These are phyloP conservation scores for Hydrophis major DNA, from an alignment of 2,797 vertebrate genomes.

Conservation along the genomic window DNA sequence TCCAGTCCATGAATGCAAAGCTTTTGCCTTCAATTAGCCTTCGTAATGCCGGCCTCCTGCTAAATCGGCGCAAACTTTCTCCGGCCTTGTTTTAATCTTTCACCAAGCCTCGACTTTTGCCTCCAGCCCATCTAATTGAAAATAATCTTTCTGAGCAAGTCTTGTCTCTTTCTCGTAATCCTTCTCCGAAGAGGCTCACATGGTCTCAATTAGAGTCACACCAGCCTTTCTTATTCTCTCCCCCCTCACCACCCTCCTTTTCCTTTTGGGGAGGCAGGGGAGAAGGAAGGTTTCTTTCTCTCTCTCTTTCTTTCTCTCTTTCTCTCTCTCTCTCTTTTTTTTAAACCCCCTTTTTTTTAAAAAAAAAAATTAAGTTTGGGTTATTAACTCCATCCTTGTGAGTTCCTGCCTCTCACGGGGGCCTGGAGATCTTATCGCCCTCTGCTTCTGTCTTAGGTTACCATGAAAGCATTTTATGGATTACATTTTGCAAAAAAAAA, in stretches of 20 bases:
- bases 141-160: constrained; percentile 93
- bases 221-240: constrained; percentile 85
- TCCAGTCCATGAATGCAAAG: constrained; percentile 60
- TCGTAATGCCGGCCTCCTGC: constrained; percentile 68
- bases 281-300: constrained; percentile 72
- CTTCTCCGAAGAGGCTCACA: constrained; percentile 92
- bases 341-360: too few relatives aligned
- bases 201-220: constrained; percentile 96
- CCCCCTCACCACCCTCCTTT: constrained; percentile 54
- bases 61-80: constrained; percentile 74
- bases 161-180: constrained; percentile 96
- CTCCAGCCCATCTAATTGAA: constrained; percentile 99
- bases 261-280: constrained; percentile 47
- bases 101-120: constrained; percentile 83
- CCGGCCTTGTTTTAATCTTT: constrained; percentile 84
- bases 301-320: not conserved
- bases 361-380: constrained; percentile 78
- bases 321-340: not conserved
- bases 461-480: constrained; percentile 93
- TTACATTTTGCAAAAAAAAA: constrained; percentile 77
- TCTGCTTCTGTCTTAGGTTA: constrained; percentile 88
- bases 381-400: constrained; percentile 95
- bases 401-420: constrained; percentile 98
- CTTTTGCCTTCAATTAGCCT: constrained; percentile 78
- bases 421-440: constrained; percentile 96